Base-by-base conservation (phyloP, 2,797 vertebrate genomes). In the Girardinus metallicus region DNA sequence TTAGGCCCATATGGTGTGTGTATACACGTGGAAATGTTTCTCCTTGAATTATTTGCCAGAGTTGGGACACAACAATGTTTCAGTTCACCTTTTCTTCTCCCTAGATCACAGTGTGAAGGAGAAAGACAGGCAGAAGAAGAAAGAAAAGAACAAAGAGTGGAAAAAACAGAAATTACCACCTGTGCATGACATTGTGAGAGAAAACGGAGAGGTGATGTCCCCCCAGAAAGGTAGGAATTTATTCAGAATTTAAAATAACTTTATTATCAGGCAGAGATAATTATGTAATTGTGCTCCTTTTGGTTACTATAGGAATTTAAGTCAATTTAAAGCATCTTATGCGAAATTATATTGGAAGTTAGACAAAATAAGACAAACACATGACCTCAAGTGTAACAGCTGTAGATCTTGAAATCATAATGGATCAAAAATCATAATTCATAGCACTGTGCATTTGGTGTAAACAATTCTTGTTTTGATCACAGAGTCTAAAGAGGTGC, bases 121-220 rank as follows among this genome's bases (percentile, higher is more conserved):
- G 55, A 94, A 94, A 78, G 97, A 98, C 90, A 93, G 96, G 81
- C 97, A 97, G 86, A 98, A 97, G 82, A 97, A 97, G 82, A 97
- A 97, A 84, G 93, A 94, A 0, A 96, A 94, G 89, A 96, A 95
- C 44, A 97, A 96, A 84, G 96, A 98, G 51, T 98, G 96, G 95
- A 98, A 96, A 92, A 97, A 97, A 83, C 96, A 97, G 89, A 97
- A 95, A 90, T 76, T 96, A 82, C 96, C 92, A 78, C 91, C 92
- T 88, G 92, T 97, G 84, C 97, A 95, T 94, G 97, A 98, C 92
- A 95, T 97, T 80, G 95, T 97, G 75, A 97, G 97, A 92, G 98
- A 98, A 91, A 98, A 99, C 74, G 97, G 97, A 89, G 97, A 97
- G 39, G 91, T 96, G 85, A 96, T 95, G 85, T 91, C 97, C 82